Evolutionary conservation across 2,888 invertebrate species (phyloP).

Genomic region (Phanerotoma sp.): DNA sequence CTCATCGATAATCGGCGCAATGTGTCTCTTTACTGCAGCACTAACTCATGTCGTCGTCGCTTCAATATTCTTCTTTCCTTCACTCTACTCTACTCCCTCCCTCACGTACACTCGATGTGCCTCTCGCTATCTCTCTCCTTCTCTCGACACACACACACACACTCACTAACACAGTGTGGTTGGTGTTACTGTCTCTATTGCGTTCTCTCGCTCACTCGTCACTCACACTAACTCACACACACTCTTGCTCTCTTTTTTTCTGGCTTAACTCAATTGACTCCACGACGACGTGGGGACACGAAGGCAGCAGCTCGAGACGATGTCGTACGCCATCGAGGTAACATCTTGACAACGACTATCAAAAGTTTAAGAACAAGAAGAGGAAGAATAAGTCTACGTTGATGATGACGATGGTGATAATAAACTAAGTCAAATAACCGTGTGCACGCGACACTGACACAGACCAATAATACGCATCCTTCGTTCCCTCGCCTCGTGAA

Average conservation of each 20-base stretch:
- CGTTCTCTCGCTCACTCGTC: background rate
- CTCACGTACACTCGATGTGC: constrained; percentile 1
- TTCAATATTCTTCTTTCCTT: constrained; percentile 29
- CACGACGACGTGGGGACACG: constrained; percentile 20
- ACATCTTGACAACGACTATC: constrained; percentile 10
- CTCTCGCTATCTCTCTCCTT: constrained; percentile 14
- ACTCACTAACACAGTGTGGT: background rate
- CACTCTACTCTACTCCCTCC: constrained; percentile 16
- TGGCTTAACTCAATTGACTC: constrained; percentile 16
- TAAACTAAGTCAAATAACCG: background rate
- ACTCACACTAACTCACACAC: background rate
- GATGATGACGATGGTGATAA: background rate
- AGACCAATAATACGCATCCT: constrained; percentile 12
- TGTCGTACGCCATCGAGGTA: constrained; percentile 7
- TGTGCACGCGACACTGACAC: constrained; percentile 21
- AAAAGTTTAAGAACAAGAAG: background rate
- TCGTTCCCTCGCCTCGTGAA: constrained; percentile 27
- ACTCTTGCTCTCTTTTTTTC: background rate
- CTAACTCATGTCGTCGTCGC: constrained; percentile 27
- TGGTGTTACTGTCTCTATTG: background rate
- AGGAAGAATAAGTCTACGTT: background rate
- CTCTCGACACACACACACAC: constrained; percentile 20
- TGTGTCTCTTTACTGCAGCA: constrained; percentile 20
- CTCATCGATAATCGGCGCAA: constrained; percentile 22
- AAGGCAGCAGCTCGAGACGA: constrained; percentile 12